Percentiles rank a stretch among this genome's conserved stretches.
phyloP scores from a whole-genome alignment of 2,113 vertebrate genomes.

The Trogon melanurus region DNA sequence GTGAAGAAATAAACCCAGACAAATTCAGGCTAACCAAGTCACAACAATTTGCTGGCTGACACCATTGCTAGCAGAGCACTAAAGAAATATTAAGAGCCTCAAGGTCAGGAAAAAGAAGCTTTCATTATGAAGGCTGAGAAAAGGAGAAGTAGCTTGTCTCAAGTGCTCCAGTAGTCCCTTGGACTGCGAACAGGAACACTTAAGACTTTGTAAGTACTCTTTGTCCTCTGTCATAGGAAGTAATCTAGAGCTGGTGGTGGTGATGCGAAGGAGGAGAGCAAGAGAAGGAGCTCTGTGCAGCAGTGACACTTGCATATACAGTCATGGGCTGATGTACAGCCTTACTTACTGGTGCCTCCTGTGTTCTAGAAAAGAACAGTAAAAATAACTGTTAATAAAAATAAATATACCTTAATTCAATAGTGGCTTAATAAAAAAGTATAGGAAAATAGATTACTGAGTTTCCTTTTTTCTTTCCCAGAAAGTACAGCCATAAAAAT shows the following conservation, averaged over 20 bases:
- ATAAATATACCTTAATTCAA: constrained; percentile 44
- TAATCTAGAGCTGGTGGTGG: neutral
- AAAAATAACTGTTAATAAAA: constrained; percentile 47
- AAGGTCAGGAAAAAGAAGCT: neutral
- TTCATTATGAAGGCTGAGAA: neutral
- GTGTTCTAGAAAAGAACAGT: constrained; percentile 7
- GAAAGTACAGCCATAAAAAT: constrained; percentile 14
- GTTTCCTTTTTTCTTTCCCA: neutral
- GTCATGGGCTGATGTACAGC: neutral
- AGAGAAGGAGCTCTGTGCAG: neutral
- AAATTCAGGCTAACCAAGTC: neutral
- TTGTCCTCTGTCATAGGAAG: neutral
- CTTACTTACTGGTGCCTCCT: neutral
- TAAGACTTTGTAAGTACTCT: constrained; percentile 18
- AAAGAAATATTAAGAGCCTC: neutral
- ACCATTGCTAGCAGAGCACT: neutral
- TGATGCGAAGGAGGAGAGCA: neutral
- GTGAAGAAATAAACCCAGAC: neutral
- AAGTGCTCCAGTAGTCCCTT: neutral
- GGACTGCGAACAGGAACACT: neutral
- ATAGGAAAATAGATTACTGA: neutral
- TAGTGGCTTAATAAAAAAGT: constrained; percentile 40
- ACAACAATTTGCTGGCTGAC: neutral
- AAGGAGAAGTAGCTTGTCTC: neutral
- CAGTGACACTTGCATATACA: neutral